Conservation (phyloP, 2,797 vertebrate species). For the Mallotus villosus region DNA sequence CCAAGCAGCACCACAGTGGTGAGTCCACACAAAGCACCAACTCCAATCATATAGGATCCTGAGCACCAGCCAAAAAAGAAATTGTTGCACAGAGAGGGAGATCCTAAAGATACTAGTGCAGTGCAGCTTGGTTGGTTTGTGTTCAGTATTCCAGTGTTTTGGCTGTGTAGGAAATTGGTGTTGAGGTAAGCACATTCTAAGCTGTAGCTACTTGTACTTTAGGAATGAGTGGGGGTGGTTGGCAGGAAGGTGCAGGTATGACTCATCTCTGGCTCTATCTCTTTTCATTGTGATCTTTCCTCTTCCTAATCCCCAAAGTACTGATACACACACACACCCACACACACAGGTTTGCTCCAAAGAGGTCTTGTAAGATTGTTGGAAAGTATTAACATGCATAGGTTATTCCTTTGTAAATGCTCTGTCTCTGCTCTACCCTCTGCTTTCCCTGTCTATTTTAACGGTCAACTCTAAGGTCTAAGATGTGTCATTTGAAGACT, state of each 20-base stretch:
- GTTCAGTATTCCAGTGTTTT: not conserved
- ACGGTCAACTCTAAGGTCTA: too few relatives aligned
- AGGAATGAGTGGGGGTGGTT: constrained; percentile 4
- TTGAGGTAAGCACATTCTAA: not conserved
- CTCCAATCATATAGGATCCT: not conserved
- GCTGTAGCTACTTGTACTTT: not conserved
- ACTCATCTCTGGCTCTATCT: not conserved
- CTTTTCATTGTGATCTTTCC: not conserved
- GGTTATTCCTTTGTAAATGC: too few relatives aligned
- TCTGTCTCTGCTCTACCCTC: too few relatives aligned
- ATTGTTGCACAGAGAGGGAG: not conserved
- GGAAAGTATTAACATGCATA: too few relatives aligned
- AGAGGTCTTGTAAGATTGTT: too few relatives aligned
- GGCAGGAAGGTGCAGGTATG: constrained; percentile 7
- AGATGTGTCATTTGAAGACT: too few relatives aligned
- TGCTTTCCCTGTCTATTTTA: too few relatives aligned
- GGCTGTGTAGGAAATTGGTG: not conserved
- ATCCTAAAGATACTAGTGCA: not conserved
- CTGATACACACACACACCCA: not conserved
- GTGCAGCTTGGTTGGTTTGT: too few relatives aligned
- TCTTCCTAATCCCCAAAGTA: not conserved
- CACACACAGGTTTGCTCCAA: not conserved
- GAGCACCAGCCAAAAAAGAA: not conserved
- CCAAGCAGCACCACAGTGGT: constrained; percentile 81
- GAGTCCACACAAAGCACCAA: constrained; percentile 50